phyloP scores from a whole-genome alignment of 2,113 vertebrate genomes.

The Gopherus flavomarginatus region DNA sequence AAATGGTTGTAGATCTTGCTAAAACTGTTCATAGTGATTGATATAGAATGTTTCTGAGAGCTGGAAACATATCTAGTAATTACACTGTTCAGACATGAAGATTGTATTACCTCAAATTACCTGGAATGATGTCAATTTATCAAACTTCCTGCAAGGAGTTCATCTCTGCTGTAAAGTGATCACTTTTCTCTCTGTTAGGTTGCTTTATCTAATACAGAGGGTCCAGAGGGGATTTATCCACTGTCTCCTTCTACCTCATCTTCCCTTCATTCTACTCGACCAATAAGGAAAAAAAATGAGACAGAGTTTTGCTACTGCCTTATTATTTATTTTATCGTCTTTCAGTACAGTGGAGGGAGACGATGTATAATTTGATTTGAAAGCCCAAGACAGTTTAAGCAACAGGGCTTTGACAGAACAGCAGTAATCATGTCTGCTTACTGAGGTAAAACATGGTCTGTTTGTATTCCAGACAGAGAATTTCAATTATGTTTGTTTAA shows the following conservation, averaged over 20 bases:
- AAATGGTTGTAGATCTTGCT: not conserved
- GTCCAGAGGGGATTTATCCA: constrained; percentile 34
- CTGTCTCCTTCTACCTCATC: constrained; percentile 39
- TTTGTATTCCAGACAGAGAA: constrained; percentile 66
- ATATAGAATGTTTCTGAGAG: constrained; percentile 61
- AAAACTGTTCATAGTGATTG: constrained; percentile 40
- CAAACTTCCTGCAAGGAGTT: constrained; percentile 65
- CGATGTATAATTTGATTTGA: constrained; percentile 57
- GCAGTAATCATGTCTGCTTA: constrained; percentile 47
- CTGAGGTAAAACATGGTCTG: constrained; percentile 44
- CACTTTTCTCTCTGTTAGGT: constrained; percentile 49
- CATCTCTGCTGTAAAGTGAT: constrained; percentile 49
- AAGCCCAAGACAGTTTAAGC: constrained; percentile 54
- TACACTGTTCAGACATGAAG: constrained; percentile 63
- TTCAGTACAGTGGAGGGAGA: constrained; percentile 27
- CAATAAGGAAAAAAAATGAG: constrained; percentile 6
- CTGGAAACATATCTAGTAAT: constrained; percentile 66
- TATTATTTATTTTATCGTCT: constrained; percentile 64
- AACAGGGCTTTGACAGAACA: constrained; percentile 30
- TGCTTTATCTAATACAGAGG: constrained; percentile 63
- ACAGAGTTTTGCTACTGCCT: constrained; percentile 22
- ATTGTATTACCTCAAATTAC: constrained; percentile 73
- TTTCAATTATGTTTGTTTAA: constrained; percentile 67
- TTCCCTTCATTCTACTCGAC: constrained; percentile 42
- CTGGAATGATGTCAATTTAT: constrained; percentile 73